phyloP scores from a whole-genome alignment of 2,888 invertebrate species.

The Cheiracanthium punctorium region DNA sequence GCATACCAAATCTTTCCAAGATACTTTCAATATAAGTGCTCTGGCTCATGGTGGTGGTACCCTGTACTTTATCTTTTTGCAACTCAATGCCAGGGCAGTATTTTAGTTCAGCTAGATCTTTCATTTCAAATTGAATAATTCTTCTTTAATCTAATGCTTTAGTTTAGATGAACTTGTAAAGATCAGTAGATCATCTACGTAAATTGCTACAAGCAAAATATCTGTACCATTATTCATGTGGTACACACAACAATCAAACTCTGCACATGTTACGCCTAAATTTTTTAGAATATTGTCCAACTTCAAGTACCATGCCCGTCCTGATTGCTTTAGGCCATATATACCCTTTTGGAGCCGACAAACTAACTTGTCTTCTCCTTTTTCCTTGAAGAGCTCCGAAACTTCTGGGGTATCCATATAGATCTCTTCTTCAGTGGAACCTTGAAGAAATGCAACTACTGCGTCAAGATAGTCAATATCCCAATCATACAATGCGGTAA shows the following conservation, averaged over 20 bases:
- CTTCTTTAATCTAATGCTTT: conserved; percentile 22
- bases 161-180: conserved; percentile 13
- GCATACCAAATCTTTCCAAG: no score
- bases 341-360: no score
- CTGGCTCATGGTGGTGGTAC: background rate
- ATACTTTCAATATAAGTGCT: no score
- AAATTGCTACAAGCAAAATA: no score
- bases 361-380: conserved; percentile 65
- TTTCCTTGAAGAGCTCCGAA: background rate
- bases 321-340: no score
- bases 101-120: background rate
- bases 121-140: conserved; percentile 35
- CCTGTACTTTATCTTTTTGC: background rate
- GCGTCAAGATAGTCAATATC: conserved; percentile 71
- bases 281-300: no score
- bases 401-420: conserved; percentile 41
- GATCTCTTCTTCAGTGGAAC: conserved; percentile 71
- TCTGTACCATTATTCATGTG: no score
- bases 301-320: no score
- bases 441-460: conserved; percentile 72
- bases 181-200: conserved; percentile 32
- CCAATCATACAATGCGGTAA: conserved; percentile 45
- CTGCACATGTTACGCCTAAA: conserved; percentile 48
- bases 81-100: no score
- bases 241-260: no score